Percentiles rank a stretch among this genome's conserved stretches.
Evolutionary conservation across 1,140 invertebrate species (phyloP).

Genomic region (Drosophila rufa): DNA sequence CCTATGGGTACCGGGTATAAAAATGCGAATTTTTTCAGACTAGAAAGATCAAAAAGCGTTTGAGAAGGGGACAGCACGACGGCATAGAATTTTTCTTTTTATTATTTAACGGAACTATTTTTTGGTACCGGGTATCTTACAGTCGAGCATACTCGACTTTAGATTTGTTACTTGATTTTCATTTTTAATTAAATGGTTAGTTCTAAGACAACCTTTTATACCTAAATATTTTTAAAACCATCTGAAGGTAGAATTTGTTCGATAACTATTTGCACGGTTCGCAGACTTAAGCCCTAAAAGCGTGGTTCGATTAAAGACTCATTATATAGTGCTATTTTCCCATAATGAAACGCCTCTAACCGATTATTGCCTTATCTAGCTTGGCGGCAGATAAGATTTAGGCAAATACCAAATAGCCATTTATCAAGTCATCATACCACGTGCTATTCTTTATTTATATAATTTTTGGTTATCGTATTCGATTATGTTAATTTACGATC

Average conservation of each 20-base stretch:
- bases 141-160: too few relatives aligned
- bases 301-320: conserved; percentile 4
- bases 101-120: too few relatives aligned
- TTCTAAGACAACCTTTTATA: not conserved
- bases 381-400: conserved; percentile 15
- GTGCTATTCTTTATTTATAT: conserved; percentile 11
- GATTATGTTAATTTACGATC: conserved; percentile 5
- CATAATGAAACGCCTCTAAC: conserved; percentile 3
- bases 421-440: conserved; percentile 11
- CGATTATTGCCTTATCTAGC: conserved; percentile 15
- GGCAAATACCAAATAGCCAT: not conserved
- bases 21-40: too few relatives aligned
- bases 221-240: not conserved
- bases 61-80: too few relatives aligned
- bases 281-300: not conserved
- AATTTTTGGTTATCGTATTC: not conserved
- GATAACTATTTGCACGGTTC: conserved; percentile 2
- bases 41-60: too few relatives aligned
- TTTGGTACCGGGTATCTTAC: too few relatives aligned
- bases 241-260: too few relatives aligned
- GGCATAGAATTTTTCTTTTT: too few relatives aligned
- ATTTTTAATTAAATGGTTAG: not conserved
- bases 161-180: too few relatives aligned
- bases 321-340: conserved; percentile 9
- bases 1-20: too few relatives aligned